Conservation (phyloP, 2,888 invertebrate species). For the Platerodrilus igneus region DNA sequence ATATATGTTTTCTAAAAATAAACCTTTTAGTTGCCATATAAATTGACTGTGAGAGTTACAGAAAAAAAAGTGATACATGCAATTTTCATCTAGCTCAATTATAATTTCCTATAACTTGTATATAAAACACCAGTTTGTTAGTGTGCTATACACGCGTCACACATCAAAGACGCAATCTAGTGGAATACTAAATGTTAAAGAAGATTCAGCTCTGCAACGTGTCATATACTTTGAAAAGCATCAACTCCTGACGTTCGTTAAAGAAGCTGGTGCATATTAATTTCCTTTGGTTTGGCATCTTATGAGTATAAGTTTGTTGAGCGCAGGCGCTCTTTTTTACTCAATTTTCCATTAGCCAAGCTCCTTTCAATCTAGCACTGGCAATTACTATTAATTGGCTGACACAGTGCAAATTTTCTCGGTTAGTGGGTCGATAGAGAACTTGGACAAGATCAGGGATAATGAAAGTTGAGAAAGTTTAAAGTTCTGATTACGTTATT, state of each 20-base stretch:
- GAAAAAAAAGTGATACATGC: too few relatives aligned
- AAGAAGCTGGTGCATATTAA: conserved; percentile 35
- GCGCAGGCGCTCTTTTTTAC: conserved; percentile 37
- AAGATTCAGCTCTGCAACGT: too few relatives aligned
- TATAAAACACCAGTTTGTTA: too few relatives aligned
- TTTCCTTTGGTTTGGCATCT: conserved; percentile 36
- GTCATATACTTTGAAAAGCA: too few relatives aligned
- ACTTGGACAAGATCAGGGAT: conserved; percentile 48
- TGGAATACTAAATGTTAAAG: too few relatives aligned
- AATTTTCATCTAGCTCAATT: too few relatives aligned
- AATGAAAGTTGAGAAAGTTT: conserved; percentile 43
- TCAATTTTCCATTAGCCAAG: conserved; percentile 33
- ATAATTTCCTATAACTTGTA: too few relatives aligned
- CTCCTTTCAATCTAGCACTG: conserved; percentile 31
- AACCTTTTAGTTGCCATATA: too few relatives aligned
- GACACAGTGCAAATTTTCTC: conserved; percentile 40
- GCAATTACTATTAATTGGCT: conserved; percentile 46
- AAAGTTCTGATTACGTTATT: conserved; percentile 30
- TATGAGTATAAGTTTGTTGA: conserved; percentile 30
- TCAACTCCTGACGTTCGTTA: conserved; percentile 35
- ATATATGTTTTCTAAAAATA: too few relatives aligned
- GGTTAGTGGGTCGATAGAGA: conserved; percentile 47
- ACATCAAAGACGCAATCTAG: too few relatives aligned
- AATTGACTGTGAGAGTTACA: too few relatives aligned
- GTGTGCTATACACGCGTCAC: too few relatives aligned